phyloP scores from a whole-genome alignment of 2,797 vertebrate species.

The Florisuga fusca region DNA sequence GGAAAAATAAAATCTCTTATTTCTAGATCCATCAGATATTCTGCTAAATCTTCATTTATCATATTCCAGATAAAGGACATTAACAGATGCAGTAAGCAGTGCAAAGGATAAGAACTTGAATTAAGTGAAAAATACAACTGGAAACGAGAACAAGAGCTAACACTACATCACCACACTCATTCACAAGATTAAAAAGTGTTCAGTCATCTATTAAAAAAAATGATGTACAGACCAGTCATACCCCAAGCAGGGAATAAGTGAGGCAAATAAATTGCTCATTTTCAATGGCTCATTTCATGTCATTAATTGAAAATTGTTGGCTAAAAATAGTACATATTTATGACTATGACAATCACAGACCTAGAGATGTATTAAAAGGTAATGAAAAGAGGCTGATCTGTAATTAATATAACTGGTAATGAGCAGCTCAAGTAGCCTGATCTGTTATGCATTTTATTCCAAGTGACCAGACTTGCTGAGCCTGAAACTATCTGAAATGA shows the following conservation, averaged over 20 bases:
- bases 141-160: background rate
- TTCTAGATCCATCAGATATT: background rate
- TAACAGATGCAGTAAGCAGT: background rate
- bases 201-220: background rate
- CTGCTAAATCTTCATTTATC: background rate
- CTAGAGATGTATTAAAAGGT: background rate
- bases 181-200: background rate
- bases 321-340: slow-evolving; percentile 17
- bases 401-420: background rate
- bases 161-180: background rate
- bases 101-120: background rate
- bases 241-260: background rate
- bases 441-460: background rate
- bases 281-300: slow-evolving; percentile 18
- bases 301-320: slow-evolving; percentile 3
- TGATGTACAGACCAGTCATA: background rate
- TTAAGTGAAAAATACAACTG: background rate
- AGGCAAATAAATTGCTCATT: slow-evolving; percentile 31
- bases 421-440: background rate
- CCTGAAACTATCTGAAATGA: background rate
- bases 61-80: background rate
- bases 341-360: background rate
- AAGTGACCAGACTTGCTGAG: background rate
- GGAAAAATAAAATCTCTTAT: background rate
- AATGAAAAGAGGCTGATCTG: background rate